A percentile compares a stretch with the other conserved stretches of the same genome.
Evolutionary conservation across 2,888 invertebrate species (phyloP).

Genomic region (Calliopum simillimum): DNA sequence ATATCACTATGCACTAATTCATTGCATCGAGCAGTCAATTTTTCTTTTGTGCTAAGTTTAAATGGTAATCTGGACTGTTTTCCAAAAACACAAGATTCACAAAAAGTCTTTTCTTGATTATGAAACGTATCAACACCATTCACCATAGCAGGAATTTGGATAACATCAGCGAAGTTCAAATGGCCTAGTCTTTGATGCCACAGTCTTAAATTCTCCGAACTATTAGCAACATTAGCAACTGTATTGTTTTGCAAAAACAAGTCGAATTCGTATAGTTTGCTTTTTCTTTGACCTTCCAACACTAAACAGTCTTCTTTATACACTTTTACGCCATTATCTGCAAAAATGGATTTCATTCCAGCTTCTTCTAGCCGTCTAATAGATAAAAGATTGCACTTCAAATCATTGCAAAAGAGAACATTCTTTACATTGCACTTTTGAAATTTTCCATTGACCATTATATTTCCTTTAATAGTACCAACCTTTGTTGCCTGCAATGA

Average conservation of each 20-base stretch:
- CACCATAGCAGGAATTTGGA: too few species aligned
- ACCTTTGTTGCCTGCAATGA: background rate
- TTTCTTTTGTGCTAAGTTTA: too few species aligned
- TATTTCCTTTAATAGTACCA: background rate
- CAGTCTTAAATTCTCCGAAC: too few species aligned
- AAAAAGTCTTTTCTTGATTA: too few species aligned
- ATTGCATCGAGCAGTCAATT: too few species aligned
- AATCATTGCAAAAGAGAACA: background rate
- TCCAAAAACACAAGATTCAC: too few species aligned
- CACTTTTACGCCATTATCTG: too few species aligned
- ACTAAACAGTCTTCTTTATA: background rate
- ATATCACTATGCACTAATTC: constrained; percentile 48
- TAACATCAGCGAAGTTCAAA: too few species aligned
- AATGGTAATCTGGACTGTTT: too few species aligned
- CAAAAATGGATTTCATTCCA: background rate
- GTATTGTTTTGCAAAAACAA: background rate
- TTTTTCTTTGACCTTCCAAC: background rate
- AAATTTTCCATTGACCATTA: background rate
- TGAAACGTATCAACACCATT: too few species aligned
- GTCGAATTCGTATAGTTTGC: background rate
- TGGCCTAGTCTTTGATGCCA: too few species aligned
- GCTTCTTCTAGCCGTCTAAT: constrained; percentile 11
- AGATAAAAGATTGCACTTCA: constrained; percentile 7
- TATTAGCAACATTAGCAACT: too few species aligned
- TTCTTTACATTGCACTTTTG: background rate